These are phyloP conservation scores for Lepisosteus osseus DNA, from an alignment of 2,113 vertebrate species.

Conservation along the genomic window DNA sequence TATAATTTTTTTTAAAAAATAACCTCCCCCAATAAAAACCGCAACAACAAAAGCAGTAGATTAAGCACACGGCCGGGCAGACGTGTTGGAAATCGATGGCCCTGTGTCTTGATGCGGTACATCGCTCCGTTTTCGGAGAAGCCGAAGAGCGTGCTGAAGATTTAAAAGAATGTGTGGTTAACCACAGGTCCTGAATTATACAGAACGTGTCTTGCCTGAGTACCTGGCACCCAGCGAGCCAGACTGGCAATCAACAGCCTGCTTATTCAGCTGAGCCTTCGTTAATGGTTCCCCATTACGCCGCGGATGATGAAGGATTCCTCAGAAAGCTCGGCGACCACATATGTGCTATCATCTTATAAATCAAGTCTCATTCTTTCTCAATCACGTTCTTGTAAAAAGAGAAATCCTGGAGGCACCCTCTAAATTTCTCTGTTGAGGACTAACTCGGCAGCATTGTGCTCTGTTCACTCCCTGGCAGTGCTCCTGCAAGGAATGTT, in stretches of 20 bases:
- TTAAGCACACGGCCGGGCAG: neutral
- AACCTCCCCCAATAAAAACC: too few relatives aligned
- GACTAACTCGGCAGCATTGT: neutral
- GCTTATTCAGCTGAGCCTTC: neutral
- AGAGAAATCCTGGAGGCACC: neutral
- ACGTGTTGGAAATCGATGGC: neutral
- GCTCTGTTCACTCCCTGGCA: neutral
- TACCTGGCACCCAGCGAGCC: neutral
- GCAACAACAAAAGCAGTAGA: neutral
- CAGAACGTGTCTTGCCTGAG: neutral
- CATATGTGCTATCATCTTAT: too few relatives aligned
- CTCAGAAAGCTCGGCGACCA: too few relatives aligned
- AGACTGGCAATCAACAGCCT: neutral
- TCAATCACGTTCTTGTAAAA: neutral
- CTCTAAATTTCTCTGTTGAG: neutral
- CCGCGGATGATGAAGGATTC: too few relatives aligned
- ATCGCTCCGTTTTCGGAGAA: neutral
- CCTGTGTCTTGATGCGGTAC: neutral
- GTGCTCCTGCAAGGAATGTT: neutral
- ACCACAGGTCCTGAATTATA: slow-evolving; percentile 6
- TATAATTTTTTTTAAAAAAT: too few relatives aligned
- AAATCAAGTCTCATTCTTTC: neutral
- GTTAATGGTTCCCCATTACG: neutral
- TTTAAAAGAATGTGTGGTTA: slow-evolving; percentile 6
- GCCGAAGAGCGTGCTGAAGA: neutral